A percentile compares a stretch with the other conserved stretches of the same genome.
These are phyloP conservation scores for Adelosebastes latens DNA, from an alignment of 2,797 vertebrate species.

Conservation along the genomic window DNA sequence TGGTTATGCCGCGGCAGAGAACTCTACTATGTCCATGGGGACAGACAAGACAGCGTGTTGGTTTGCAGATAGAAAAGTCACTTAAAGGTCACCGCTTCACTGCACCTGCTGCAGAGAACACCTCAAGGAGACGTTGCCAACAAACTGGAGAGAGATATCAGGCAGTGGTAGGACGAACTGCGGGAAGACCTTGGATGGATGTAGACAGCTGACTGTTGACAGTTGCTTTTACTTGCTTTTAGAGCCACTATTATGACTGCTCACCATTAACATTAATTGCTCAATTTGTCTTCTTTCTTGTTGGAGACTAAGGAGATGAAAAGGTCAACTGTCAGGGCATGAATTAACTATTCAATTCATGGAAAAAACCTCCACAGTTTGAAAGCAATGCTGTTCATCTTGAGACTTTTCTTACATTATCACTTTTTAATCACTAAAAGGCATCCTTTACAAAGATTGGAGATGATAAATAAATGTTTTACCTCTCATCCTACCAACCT, in stretches of 20 bases:
- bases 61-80: slow-evolving; percentile 42
- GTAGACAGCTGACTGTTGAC: neutral
- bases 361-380: slow-evolving; percentile 13
- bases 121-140: neutral
- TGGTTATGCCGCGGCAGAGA: neutral
- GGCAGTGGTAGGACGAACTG: neutral
- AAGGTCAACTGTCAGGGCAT: slow-evolving; percentile 39
- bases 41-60: slow-evolving; percentile 16
- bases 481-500: rapidly evolving
- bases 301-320: slow-evolving; percentile 22
- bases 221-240: slow-evolving; percentile 4
- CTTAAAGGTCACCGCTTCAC: slow-evolving; percentile 40
- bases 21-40: slow-evolving; percentile 14
- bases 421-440: neutral
- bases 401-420: neutral
- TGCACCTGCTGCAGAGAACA: slow-evolving; percentile 12
- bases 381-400: neutral
- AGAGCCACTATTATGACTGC: neutral
- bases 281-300: slow-evolving; percentile 31
- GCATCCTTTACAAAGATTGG: neutral
- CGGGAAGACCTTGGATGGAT: neutral
- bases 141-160: slow-evolving; percentile 22
- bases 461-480: neutral
- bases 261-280: slow-evolving; percentile 18
- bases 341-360: slow-evolving; percentile 25